These are phyloP conservation scores for Dione vanillae DNA, from an alignment of 2,888 invertebrate genomes.

Conservation along the genomic window DNA sequence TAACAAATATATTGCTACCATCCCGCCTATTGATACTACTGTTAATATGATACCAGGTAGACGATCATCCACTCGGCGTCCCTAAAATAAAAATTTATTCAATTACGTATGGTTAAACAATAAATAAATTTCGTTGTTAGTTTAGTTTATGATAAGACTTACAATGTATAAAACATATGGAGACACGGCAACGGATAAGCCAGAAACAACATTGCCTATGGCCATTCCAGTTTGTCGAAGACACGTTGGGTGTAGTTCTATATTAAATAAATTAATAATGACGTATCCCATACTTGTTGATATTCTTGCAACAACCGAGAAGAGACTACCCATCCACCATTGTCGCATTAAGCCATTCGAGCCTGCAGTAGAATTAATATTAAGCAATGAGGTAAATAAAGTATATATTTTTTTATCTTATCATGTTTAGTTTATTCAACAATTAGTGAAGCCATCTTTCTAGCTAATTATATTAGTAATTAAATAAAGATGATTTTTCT, in stretches of 20 bases:
- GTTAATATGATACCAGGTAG: constrained; percentile 61
- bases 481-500: background rate
- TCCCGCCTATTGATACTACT: constrained; percentile 70
- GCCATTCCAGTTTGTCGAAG: constrained; percentile 87
- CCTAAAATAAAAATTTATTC: constrained; percentile 54
- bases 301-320: constrained; percentile 79
- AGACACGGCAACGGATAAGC: constrained; percentile 81
- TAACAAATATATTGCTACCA: constrained; percentile 76
- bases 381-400: background rate
- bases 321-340: constrained; percentile 61
- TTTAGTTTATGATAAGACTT: constrained; percentile 45
- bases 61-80: constrained; percentile 56
- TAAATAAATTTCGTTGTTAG: background rate
- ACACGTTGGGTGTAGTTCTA: constrained; percentile 88
- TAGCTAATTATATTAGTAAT: background rate
- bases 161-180: constrained; percentile 86
- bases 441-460: background rate
- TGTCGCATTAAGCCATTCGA: constrained; percentile 51
- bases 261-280: constrained; percentile 84
- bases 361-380: constrained; percentile 5
- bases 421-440: constrained; percentile 3
- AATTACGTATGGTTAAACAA: background rate
- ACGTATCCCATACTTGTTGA: constrained; percentile 83
- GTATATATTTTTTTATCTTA: background rate
- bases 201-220: constrained; percentile 82